phyloP scores from a whole-genome alignment of 2,888 invertebrate species.

The Ormyrus rosae region DNA sequence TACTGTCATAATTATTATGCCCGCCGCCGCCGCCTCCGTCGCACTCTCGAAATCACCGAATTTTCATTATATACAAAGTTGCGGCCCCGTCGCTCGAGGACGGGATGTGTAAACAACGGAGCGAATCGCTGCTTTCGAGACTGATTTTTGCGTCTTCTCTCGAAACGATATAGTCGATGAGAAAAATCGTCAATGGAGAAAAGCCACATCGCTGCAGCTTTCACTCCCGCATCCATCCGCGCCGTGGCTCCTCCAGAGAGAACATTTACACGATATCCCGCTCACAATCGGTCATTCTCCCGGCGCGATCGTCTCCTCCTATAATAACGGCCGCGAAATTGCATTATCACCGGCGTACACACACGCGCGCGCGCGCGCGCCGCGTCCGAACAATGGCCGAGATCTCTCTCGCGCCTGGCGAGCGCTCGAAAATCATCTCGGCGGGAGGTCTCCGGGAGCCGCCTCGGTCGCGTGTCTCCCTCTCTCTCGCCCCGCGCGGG shows the following conservation, averaged over 20 bases:
- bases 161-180: too few species aligned
- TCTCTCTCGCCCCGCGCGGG: conserved; percentile 6
- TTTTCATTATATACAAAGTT: too few species aligned
- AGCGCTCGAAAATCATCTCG: conserved; percentile 53
- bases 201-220: neutral
- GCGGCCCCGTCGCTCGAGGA: too few species aligned
- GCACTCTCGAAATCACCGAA: conserved; percentile 12
- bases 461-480: conserved; percentile 40
- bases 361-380: conserved; percentile 33
- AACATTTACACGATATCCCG: conserved; percentile 30
- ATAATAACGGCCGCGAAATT: conserved; percentile 47
- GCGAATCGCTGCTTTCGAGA: too few species aligned
- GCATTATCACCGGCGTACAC: conserved; percentile 34
- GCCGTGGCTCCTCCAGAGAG: neutral
- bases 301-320: neutral
- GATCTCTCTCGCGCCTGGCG: neutral
- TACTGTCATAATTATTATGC: neutral
- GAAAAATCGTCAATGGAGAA: neutral
- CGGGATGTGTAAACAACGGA: too few species aligned
- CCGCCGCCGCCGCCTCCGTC: neutral
- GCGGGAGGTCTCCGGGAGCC: conserved; percentile 46
- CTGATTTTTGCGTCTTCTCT: too few species aligned
- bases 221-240: neutral
- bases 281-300: conserved; percentile 7
- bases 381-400: conserved; percentile 14